A percentile compares a stretch with the other conserved stretches of the same genome.
Evolutionary conservation across 2,797 vertebrate genomes (phyloP).

Genomic region (Siniperca undulata): DNA sequence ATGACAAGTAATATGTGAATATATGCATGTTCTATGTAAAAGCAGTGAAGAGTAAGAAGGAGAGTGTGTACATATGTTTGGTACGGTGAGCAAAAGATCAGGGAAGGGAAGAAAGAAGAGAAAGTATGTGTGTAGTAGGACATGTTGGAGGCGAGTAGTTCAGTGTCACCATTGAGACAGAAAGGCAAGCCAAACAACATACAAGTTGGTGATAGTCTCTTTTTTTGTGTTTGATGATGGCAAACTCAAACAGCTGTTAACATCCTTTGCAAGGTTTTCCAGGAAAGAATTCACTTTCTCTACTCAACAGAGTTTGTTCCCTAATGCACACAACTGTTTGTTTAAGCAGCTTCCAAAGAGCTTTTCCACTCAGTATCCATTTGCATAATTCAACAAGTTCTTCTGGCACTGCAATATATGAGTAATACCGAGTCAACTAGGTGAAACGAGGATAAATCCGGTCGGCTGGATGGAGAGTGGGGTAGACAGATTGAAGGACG

Average conservation of each 20-base stretch:
- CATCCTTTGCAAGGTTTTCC: constrained; percentile 30
- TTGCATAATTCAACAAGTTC: constrained; percentile 64
- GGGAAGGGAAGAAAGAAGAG: background rate
- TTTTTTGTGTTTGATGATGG: constrained; percentile 33
- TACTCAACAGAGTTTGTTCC: constrained; percentile 32
- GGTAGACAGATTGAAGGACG: constrained; percentile 8
- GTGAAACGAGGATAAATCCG: constrained; percentile 53
- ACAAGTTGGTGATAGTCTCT: background rate
- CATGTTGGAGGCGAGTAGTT: background rate
- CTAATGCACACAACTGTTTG: constrained; percentile 49
- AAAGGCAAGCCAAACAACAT: constrained; percentile 3
- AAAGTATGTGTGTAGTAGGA: background rate
- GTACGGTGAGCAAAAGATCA: background rate
- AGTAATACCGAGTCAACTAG: constrained; percentile 37
- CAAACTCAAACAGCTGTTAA: constrained; percentile 23
- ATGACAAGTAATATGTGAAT: too few relatives aligned
- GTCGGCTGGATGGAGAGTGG: constrained; percentile 10
- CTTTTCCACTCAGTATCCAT: constrained; percentile 29
- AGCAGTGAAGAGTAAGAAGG: background rate
- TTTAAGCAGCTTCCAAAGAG: constrained; percentile 53
- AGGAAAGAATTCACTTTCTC: constrained; percentile 24
- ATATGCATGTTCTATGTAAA: background rate
- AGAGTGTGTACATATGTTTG: background rate
- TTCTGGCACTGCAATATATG: constrained; percentile 30
- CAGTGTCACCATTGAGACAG: background rate